Conservation (phyloP, 2,113 vertebrate genomes). For the Panthera uncia region DNA sequence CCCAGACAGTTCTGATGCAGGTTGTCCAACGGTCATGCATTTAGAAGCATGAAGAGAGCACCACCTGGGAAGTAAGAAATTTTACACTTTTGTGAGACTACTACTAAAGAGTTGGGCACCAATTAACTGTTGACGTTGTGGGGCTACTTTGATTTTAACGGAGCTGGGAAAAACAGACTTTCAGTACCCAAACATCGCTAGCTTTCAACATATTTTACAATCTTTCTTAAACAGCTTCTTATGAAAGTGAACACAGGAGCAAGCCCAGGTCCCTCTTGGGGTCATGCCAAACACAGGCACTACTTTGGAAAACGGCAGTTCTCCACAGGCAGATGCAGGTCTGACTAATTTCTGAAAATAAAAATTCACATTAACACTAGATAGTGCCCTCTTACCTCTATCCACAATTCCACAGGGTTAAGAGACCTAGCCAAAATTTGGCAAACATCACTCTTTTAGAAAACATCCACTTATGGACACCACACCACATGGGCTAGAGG, state of each 20-base stretch:
- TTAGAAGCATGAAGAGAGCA: neutral
- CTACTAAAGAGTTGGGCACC: neutral
- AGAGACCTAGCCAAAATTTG: neutral
- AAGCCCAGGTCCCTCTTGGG: neutral
- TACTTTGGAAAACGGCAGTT: neutral
- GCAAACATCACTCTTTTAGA: neutral
- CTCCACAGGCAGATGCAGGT: neutral
- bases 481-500: neutral
- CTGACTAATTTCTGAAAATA: neutral
- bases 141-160: neutral
- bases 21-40: neutral
- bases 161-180: neutral
- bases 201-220: neutral
- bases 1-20: neutral
- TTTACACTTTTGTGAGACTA: neutral
- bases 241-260: neutral
- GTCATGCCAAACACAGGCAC: neutral
- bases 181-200: neutral
- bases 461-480: neutral
- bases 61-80: neutral
- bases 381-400: neutral
- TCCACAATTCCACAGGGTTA: neutral
- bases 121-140: neutral
- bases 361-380: neutral
- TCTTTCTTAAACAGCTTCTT: slow-evolving; percentile 15